Evolutionary conservation across 2,888 invertebrate genomes (phyloP).

Genomic region (Macrophya annulata): DNA sequence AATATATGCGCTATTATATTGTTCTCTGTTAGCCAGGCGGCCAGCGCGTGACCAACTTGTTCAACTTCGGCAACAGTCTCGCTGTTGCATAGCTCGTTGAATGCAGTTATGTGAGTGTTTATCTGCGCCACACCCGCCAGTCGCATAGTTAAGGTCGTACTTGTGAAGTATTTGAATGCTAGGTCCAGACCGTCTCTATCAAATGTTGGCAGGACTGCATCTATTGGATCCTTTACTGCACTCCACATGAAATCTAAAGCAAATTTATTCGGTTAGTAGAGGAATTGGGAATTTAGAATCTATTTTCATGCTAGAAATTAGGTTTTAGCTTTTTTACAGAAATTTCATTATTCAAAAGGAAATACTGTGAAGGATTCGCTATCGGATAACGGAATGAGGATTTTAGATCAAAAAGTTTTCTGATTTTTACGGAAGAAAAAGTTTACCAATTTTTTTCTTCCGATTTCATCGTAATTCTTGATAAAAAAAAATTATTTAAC

Average conservation of each 20-base stretch:
- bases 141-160: constrained; percentile 96
- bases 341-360: not conserved
- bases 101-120: constrained; percentile 95
- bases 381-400: not conserved
- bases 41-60: constrained; percentile 90
- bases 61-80: constrained; percentile 94
- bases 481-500: no score
- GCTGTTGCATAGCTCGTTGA: constrained; percentile 95
- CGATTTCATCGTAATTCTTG: not conserved
- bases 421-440: not conserved
- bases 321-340: not conserved
- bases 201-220: constrained; percentile 90
- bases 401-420: not conserved
- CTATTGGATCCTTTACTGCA: constrained; percentile 95
- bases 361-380: not conserved
- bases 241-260: constrained; percentile 95
- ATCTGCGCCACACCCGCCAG: constrained; percentile 97
- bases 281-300: not conserved
- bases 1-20: constrained; percentile 96
- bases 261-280: not conserved
- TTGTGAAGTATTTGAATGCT: constrained; percentile 98
- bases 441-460: not conserved
- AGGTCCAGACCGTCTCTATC: constrained; percentile 94
- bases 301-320: not conserved
- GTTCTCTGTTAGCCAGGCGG: constrained; percentile 93